A percentile compares a stretch with the other conserved stretches of the same genome.
Conservation (phyloP, 2,113 vertebrate genomes). For the Petrocephalus microphthalmus region DNA sequence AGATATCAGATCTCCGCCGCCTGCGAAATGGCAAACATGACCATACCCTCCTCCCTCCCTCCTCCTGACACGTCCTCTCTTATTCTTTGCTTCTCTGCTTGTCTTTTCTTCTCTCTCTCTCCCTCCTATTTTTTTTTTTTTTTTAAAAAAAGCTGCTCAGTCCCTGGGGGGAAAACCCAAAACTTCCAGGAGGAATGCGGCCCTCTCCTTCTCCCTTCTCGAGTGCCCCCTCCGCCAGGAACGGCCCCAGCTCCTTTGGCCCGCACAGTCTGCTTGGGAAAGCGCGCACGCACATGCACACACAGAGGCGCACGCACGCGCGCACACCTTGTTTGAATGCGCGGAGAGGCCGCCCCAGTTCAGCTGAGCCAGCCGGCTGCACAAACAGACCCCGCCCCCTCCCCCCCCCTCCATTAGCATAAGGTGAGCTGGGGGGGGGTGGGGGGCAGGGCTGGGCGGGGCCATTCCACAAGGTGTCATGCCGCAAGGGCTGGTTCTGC, state of each 20-base stretch:
- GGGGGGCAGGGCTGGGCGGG: conserved; percentile 43
- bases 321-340: conserved; percentile 42
- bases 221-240: conserved; percentile 27
- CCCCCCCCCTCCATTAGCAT: conserved; percentile 57
- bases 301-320: neutral
- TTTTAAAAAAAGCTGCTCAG: neutral
- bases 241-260: conserved; percentile 10
- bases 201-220: conserved; percentile 32
- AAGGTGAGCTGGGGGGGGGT: conserved; percentile 59
- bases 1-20: neutral
- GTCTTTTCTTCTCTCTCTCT: conserved; percentile 24
- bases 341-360: conserved; percentile 41
- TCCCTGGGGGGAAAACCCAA: conserved; percentile 15
- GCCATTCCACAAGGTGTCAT: conserved; percentile 56
- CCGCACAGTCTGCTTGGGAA: conserved; percentile 37
- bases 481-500: conserved; percentile 43
- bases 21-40: neutral
- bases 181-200: conserved; percentile 21
- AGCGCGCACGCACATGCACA: conserved; percentile 22
- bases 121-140: conserved; percentile 29
- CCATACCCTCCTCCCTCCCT: neutral
- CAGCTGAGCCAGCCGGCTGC: conserved; percentile 48
- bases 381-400: conserved; percentile 64
- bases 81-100: conserved; percentile 35
- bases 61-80: conserved; percentile 13